Base-by-base conservation (phyloP, 2,113 vertebrate genomes). In the Sylvia atricapilla region DNA sequence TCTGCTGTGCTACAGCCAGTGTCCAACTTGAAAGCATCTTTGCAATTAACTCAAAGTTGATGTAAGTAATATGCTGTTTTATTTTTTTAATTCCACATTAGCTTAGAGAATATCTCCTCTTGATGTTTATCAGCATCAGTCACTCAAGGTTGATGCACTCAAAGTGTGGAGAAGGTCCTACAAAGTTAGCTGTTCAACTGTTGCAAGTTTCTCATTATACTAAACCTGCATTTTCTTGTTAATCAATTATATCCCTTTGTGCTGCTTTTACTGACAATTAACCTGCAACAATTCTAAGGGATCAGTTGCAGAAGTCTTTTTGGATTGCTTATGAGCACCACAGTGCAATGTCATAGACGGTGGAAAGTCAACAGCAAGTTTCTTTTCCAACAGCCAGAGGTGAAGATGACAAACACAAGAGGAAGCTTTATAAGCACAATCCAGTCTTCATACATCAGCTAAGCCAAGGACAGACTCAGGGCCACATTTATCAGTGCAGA, bases 201-300 rank as follows among this genome's bases (percentile, higher is more conserved):
- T 22, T 55, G 1, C 0, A 55, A 69, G 18, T 44, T 64, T 39
- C 23, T 56, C 44, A 35, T 56, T 16, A 22, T 3, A n/a, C 2
- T 49, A 35, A 67, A 63, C 7, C 35, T 66, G 7, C 6, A 24
- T 60, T 64, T 80, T 47, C n/a, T 49, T 68, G 4, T 44, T 56
- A 25, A 31, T 78, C 31, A 2, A 59, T 67, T 43, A 74, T 2
- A 74, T 19, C 33, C 11, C 31, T 62, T 31, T 28, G n/a, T 68
- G 21, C 33, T 68, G 74, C 25, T 87, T 76, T 74, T 52, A 76
- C 12, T 58, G 31, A 31, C 24, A 64, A 87, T 47, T 72, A 75
- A 55, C 5, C 17, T 28, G 19, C 60, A 84, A 60, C 23, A 60
- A 60, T 25, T 41, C 52, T 20, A 33, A 8, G 49, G 35, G 15